Evolutionary conservation across 30 jellyfish, hydroid and myxozoan genomes (phyloP).

Genomic region (Rhopilema esculentum): DNA sequence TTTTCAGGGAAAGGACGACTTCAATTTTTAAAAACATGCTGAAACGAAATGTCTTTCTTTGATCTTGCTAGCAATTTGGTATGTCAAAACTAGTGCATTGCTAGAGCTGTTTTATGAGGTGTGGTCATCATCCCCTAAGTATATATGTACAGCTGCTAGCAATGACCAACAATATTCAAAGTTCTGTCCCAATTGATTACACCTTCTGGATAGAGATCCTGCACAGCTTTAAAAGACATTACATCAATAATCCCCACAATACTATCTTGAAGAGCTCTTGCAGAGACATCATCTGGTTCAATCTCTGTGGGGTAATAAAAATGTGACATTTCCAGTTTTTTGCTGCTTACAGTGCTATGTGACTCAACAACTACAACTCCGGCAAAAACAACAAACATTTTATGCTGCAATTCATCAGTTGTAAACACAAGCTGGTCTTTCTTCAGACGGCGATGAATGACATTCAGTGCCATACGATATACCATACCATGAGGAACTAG

Average conservation of each 20-base stretch:
- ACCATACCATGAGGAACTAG: constrained; percentile 52
- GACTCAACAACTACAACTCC: constrained; percentile 46
- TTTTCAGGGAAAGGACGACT: too few species aligned
- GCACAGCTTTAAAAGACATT: constrained; percentile 11
- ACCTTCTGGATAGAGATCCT: constrained; percentile 58
- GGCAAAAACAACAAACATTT: constrained; percentile 31
- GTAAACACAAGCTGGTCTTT: constrained; percentile 16
- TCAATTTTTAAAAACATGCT: too few species aligned
- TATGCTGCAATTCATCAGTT: constrained; percentile 3
- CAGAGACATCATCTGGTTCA: constrained; percentile 21
- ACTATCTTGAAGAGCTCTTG: constrained; percentile 27
- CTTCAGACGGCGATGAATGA: background rate
- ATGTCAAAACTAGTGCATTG: too few species aligned
- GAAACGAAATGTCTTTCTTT: too few species aligned
- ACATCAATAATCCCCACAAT: constrained; percentile 42
- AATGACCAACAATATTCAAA: background rate
- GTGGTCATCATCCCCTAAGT: background rate
- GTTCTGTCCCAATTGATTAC: constrained; percentile 36
- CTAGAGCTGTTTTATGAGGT: background rate
- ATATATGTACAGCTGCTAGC: background rate
- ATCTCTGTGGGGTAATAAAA: constrained; percentile 28
- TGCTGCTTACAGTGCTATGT: constrained; percentile 1
- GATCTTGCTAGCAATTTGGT: too few species aligned
- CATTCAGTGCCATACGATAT: constrained; percentile 24
- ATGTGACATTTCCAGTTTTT: constrained; percentile 2